Evolutionary conservation across 2,888 invertebrate species (phyloP).

Genomic region (Tetragonisca angustula): DNA sequence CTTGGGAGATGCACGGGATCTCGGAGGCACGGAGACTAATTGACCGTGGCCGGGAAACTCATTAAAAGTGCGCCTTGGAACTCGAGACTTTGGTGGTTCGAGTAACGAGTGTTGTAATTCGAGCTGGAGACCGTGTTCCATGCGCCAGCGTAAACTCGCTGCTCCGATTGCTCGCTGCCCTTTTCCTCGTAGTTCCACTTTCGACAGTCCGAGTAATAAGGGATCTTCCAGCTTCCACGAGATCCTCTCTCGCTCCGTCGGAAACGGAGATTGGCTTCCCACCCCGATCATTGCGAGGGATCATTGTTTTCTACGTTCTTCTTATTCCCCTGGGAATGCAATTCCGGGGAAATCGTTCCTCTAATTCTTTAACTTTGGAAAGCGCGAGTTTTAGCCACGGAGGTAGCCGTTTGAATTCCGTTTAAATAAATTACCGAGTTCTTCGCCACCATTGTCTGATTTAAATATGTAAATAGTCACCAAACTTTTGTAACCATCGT

Average conservation of each 20-base stretch:
- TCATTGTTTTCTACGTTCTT: conserved; percentile 20
- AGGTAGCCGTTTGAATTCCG: not conserved
- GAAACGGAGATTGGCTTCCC: conserved; percentile 11
- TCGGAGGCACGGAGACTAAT: conserved; percentile 71
- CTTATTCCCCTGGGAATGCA: not conserved
- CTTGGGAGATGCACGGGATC: conserved; percentile 37
- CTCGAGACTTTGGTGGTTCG: conserved; percentile 73
- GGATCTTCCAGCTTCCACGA: not conserved
- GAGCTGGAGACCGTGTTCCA: conserved; percentile 66
- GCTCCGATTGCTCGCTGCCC: conserved; percentile 24
- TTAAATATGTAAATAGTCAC: not conserved
- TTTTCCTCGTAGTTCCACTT: conserved; percentile 47
- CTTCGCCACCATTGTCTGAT: not conserved
- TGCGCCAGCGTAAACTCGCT: conserved; percentile 51
- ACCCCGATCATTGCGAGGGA: not conserved
- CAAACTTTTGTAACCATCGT: not conserved
- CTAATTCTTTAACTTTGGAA: not conserved
- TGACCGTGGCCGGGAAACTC: conserved; percentile 77
- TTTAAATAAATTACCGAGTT: not conserved
- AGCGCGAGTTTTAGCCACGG: too few relatives aligned
- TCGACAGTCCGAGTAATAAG: conserved; percentile 41
- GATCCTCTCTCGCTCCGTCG: not conserved
- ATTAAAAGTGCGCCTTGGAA: conserved; percentile 76
- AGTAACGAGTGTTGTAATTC: conserved; percentile 77
- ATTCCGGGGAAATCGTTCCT: not conserved